phyloP scores from a whole-genome alignment of 2,888 invertebrate genomes.

The Ichneumoninae sp. region DNA sequence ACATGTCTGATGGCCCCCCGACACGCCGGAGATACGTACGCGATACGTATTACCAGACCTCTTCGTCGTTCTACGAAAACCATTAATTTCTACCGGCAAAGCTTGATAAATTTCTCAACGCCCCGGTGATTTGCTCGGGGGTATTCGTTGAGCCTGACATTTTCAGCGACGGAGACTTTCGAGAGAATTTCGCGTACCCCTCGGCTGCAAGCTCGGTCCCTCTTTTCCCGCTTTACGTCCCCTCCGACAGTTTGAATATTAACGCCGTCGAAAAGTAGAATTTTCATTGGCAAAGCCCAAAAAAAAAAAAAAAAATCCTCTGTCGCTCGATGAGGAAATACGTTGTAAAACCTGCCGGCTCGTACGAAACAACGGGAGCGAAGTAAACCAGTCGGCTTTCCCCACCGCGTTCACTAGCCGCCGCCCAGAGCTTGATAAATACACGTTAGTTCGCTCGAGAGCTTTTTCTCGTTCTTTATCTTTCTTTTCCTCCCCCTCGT shows the following conservation, averaged over 20 bases:
- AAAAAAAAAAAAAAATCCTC: slow-evolving; percentile 1
- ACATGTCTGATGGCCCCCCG: slow-evolving; percentile 1
- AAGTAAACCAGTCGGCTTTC: slow-evolving; percentile 54
- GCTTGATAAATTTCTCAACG: slow-evolving; percentile 37
- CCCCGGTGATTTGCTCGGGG: slow-evolving; percentile 24
- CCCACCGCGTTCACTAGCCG: slow-evolving; percentile 18
- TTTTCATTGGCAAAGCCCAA: neutral
- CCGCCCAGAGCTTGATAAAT: slow-evolving; percentile 55
- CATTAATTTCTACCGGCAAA: slow-evolving; percentile 33
- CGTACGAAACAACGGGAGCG: slow-evolving; percentile 32
- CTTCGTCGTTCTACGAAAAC: neutral
- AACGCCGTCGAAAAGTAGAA: slow-evolving; percentile 22
- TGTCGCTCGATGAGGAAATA: slow-evolving; percentile 17
- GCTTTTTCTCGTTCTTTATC: slow-evolving; percentile 53
- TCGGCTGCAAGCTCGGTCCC: neutral
- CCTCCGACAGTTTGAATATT: slow-evolving; percentile 52
- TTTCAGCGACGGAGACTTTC: slow-evolving; percentile 20
- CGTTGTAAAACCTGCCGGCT: slow-evolving; percentile 23
- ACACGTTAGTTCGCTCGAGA: slow-evolving; percentile 41
- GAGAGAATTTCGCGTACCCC: neutral
- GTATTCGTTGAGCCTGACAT: slow-evolving; percentile 4
- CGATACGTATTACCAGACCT: slow-evolving; percentile 1
- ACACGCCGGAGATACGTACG: neutral
- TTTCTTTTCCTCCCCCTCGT: slow-evolving; percentile 10
- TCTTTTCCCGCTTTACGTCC: neutral